phyloP scores from a whole-genome alignment of 2,888 invertebrate species.

The Drosophila borealis region DNA sequence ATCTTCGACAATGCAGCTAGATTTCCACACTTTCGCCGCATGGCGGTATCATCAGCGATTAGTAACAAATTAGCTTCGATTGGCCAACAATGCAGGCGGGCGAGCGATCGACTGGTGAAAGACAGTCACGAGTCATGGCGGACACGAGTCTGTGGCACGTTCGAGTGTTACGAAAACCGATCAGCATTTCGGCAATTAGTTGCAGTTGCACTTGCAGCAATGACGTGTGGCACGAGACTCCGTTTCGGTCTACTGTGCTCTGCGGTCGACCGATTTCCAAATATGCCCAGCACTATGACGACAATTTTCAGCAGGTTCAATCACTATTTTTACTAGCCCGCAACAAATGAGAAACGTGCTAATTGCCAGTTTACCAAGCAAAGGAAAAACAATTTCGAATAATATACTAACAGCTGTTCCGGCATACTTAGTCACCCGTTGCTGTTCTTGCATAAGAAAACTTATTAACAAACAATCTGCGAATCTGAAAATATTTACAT shows the following conservation, averaged over 20 bases:
- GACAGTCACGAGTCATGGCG: constrained; percentile 39
- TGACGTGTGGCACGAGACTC: constrained; percentile 51
- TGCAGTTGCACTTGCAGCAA: constrained; percentile 33
- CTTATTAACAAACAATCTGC: too few species aligned
- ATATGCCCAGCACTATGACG: constrained; percentile 39
- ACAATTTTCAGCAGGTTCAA: background rate
- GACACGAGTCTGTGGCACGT: background rate
- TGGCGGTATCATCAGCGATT: constrained; percentile 20
- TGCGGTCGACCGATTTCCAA: constrained; percentile 32
- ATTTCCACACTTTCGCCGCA: constrained; percentile 49
- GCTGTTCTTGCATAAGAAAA: too few species aligned
- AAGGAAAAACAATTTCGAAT: constrained; percentile 1
- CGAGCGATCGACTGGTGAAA: constrained; percentile 19
- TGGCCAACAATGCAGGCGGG: constrained; percentile 33
- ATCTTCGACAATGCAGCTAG: background rate
- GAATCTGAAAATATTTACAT: too few species aligned
- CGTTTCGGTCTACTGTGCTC: constrained; percentile 6
- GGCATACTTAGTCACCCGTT: background rate
- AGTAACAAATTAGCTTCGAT: constrained; percentile 41
- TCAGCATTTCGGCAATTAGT: constrained; percentile 31
- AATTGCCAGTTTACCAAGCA: constrained; percentile 31
- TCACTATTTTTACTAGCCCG: background rate
- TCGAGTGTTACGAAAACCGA: constrained; percentile 11
- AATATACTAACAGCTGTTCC: background rate
- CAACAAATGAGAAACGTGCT: constrained; percentile 66